phyloP scores from a whole-genome alignment of 2,888 invertebrate genomes.

The Toxonevra muliebris region DNA sequence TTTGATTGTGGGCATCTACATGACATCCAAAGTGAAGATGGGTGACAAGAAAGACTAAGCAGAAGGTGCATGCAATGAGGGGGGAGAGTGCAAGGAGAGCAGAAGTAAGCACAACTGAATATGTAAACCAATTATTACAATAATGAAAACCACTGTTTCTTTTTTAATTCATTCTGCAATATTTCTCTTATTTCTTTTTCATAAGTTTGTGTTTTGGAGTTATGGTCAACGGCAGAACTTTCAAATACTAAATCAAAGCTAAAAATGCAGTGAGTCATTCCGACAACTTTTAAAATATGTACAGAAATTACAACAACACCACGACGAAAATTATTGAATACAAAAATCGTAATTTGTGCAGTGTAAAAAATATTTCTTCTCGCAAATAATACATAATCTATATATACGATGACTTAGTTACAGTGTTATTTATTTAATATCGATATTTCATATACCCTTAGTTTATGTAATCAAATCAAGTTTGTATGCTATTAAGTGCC shows the following conservation, averaged over 20 bases:
- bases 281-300: slow-evolving; percentile 32
- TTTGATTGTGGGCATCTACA: slow-evolving; percentile 96
- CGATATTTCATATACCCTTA: slow-evolving; percentile 8
- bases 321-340: neutral
- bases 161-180: no score
- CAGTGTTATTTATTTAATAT: slow-evolving; percentile 21
- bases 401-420: slow-evolving; percentile 12
- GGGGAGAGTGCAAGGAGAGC: neutral
- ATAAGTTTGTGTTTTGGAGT: no score
- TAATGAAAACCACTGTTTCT: neutral
- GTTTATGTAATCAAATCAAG: neutral
- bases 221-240: no score
- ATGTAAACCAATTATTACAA: neutral
- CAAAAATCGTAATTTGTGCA: neutral
- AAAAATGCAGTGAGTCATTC: slow-evolving; percentile 44
- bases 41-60: slow-evolving; percentile 68
- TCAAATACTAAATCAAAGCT: no score
- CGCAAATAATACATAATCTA: neutral
- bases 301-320: neutral
- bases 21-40: slow-evolving; percentile 86
- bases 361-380: slow-evolving; percentile 1
- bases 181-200: no score
- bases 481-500: neutral
- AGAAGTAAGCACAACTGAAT: slow-evolving; percentile 18
- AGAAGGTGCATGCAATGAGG: neutral